Evolutionary conservation across 2,888 invertebrate species (phyloP).

Genomic region (Melangyna quadrimaculata): DNA sequence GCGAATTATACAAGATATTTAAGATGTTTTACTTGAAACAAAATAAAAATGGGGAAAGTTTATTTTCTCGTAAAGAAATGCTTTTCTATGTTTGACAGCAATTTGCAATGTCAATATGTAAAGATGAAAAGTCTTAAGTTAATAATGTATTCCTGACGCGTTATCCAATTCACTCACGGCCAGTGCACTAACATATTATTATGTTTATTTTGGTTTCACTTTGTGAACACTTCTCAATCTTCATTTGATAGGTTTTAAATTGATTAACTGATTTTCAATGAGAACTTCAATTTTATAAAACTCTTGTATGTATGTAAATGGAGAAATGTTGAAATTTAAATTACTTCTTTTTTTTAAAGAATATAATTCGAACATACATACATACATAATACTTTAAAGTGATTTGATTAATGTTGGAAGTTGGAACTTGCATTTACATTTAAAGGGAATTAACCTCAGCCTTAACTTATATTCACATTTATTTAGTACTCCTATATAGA

Average conservation of each 20-base stretch:
- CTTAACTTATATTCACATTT: no score
- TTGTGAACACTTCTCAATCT: neutral
- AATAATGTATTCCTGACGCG: neutral
- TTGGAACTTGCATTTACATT: no score
- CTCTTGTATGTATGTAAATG: no score
- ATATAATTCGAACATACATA: no score
- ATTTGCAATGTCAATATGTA: neutral
- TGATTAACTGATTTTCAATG: neutral
- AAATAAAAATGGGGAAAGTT: neutral
- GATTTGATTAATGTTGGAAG: no score
- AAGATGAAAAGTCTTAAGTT: neutral
- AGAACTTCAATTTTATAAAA: neutral
- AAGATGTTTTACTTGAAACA: no score
- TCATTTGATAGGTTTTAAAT: neutral
- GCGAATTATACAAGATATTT: no score
- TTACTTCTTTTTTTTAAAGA: no score
- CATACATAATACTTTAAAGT: no score
- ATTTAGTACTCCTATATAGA: no score
- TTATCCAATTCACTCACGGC: neutral
- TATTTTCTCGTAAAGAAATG: neutral
- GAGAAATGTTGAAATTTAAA: no score
- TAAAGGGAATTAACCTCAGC: no score
- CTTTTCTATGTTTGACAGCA: neutral
- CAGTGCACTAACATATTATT: neutral
- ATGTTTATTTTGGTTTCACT: neutral